Evolutionary conservation across 1,140 invertebrate species (phyloP).

Genomic region (Eupristina koningsbergeri): DNA sequence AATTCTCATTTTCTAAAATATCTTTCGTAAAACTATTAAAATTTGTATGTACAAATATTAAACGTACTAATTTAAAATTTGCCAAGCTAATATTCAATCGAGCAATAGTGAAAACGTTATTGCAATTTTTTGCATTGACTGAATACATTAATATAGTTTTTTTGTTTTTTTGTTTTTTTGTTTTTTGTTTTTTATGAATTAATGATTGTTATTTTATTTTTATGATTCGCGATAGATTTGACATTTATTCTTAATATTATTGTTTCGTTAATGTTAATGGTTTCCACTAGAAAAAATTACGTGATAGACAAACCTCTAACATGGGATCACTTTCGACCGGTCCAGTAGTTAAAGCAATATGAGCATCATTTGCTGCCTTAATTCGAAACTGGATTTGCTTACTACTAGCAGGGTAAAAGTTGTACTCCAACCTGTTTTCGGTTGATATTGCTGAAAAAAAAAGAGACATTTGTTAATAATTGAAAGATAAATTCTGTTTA

Average conservation of each 20-base stretch:
- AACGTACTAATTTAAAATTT: too few relatives aligned
- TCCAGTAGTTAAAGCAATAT: slow-evolving; percentile 81
- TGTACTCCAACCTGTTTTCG: slow-evolving; percentile 86
- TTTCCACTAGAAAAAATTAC: neutral
- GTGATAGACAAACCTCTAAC: slow-evolving; percentile 77
- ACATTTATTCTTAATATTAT: neutral
- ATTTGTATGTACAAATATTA: too few relatives aligned
- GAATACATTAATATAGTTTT: too few relatives aligned
- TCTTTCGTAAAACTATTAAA: too few relatives aligned
- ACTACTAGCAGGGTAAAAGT: slow-evolving; percentile 81
- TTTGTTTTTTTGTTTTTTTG: too few relatives aligned
- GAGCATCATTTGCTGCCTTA: slow-evolving; percentile 84
- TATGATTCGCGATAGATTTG: neutral
- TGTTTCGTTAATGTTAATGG: neutral
- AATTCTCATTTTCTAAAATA: too few relatives aligned
- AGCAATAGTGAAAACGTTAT: too few relatives aligned
- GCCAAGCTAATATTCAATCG: too few relatives aligned
- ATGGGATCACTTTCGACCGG: slow-evolving; percentile 81
- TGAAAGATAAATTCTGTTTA: neutral
- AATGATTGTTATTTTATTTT: neutral
- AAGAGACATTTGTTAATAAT: neutral
- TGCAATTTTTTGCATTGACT: too few relatives aligned
- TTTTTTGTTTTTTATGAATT: neutral
- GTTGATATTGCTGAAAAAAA: slow-evolving; percentile 79
- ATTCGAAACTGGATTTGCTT: slow-evolving; percentile 83